Conservation (phyloP, 2,888 invertebrate genomes). For the Kuschelorhynchus macadamiae region DNA sequence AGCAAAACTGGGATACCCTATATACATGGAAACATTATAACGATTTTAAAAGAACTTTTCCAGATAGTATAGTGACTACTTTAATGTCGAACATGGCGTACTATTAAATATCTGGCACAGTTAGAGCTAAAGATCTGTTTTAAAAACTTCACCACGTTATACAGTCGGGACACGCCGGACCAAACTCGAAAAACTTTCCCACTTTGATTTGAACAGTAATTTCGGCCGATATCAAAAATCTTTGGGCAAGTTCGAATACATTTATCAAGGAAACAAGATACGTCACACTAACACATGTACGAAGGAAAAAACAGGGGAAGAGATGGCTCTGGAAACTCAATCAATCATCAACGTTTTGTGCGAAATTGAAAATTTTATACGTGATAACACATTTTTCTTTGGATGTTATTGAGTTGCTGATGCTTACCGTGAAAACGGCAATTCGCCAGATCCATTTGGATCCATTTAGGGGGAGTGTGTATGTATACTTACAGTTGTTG, state of each 20-base stretch:
- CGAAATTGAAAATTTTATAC: constrained; percentile 65
- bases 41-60: too few species aligned
- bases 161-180: constrained; percentile 18
- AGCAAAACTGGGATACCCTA: too few species aligned
- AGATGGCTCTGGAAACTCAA: constrained; percentile 53
- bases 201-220: constrained; percentile 31
- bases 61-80: too few species aligned
- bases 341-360: constrained; percentile 63
- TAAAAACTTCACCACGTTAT: too few species aligned
- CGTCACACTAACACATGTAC: constrained; percentile 42
- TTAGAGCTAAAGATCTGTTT: too few species aligned
- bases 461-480: too few species aligned
- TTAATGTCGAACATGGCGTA: too few species aligned
- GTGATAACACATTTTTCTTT: constrained; percentile 61
- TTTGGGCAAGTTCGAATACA: constrained; percentile 43
- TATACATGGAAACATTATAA: too few species aligned
- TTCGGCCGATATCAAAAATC: constrained; percentile 34
- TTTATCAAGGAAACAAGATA: constrained; percentile 52
- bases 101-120: too few species aligned
- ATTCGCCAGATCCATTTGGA: too few species aligned
- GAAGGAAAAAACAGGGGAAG: constrained; percentile 22
- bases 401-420: constrained; percentile 46
- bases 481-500: too few species aligned
- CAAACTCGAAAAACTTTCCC: constrained; percentile 25
- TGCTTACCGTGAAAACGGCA: too few species aligned